Base-by-base conservation (phyloP, 2,797 vertebrate genomes). In the Crenuchus spilurus region DNA sequence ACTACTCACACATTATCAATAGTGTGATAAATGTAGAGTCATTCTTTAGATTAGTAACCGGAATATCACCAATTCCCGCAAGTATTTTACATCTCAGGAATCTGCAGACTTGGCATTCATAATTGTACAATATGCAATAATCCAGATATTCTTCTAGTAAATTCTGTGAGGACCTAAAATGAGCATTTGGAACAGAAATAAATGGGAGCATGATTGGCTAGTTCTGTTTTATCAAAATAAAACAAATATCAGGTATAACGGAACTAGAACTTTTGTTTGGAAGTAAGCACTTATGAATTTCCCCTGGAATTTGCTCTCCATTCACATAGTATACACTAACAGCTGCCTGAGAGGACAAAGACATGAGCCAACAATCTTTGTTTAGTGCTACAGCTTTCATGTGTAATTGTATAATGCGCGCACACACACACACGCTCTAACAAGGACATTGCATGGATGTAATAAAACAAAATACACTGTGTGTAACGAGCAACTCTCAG, bases 291-390 rank as follows among this genome's bases (percentile, higher is more conserved):
- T 66, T 60, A 1, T 3, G 16, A 4, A 13, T 16, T 46, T 49
- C 20, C 26, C 26, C 14, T 55, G 13, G 35, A 74, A 54, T 26
- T n/a, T n/a, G 16, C 37, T 48, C 20, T 48, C 10, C 11, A 33
- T 46, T 63, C 22, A 26, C 66, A 20, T 49, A 52, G 35, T 9
- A 8, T 13, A 33, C 54, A 73, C 61, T 41, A 68, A 67, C 66
- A 77, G 41, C 49, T 37, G 31, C 75, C 63, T 39, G 28, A 75
- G 75, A 80, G 78, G 75, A 82, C 81, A 80, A 80, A 80, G 37
- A 77, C 67, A 79, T 75, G 66, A 67, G 65, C 75, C 77, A 75
- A 75, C 69, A 28, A 42, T 75, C 55, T 65, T 74, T 28, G 20
- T 54, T 77, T 75, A 76, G 69, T 70, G 55, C 75, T 82, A 74